A percentile compares a stretch with the other conserved stretches of the same genome.
Evolutionary conservation across 2,797 vertebrate genomes (phyloP).

Genomic region (Sebastes reedi): DNA sequence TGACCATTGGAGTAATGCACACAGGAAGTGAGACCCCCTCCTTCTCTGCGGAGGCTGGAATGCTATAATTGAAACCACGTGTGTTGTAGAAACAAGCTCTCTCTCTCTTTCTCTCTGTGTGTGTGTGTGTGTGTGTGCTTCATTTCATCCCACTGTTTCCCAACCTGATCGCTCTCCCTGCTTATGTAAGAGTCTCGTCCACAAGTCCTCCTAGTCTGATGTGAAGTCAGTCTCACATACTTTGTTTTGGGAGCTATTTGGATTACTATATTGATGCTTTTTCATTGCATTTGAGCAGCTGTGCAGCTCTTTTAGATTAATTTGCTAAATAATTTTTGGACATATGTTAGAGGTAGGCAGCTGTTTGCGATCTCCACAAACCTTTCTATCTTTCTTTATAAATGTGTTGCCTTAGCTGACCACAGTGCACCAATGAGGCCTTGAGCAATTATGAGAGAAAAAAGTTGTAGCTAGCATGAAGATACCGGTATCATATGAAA

Average conservation of each 20-base stretch:
- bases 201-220: slow-evolving; percentile 15
- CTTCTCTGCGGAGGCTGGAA: slow-evolving; percentile 72
- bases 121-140: background rate
- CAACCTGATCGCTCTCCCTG: slow-evolving; percentile 35
- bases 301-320: background rate
- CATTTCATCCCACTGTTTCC: slow-evolving; percentile 27
- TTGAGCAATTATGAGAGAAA: background rate
- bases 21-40: slow-evolving; percentile 74
- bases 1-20: slow-evolving; percentile 72
- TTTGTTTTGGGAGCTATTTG: background rate
- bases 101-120: background rate
- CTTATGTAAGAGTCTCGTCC: slow-evolving; percentile 51
- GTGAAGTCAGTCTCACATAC: background rate
- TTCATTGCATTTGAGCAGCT: background rate
- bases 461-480: too few relatives aligned
- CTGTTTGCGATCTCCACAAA: background rate
- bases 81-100: slow-evolving; percentile 69
- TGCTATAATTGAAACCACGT: slow-evolving; percentile 83
- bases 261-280: background rate
- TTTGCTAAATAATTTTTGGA: slow-evolving; percentile 5
- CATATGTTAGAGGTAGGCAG: too few relatives aligned
- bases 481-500: too few relatives aligned
- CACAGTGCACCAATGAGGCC: background rate
- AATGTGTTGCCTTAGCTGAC: background rate
- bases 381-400: background rate